phyloP scores from a whole-genome alignment of 2,113 vertebrate genomes.

The Actenoides lindsayi region DNA sequence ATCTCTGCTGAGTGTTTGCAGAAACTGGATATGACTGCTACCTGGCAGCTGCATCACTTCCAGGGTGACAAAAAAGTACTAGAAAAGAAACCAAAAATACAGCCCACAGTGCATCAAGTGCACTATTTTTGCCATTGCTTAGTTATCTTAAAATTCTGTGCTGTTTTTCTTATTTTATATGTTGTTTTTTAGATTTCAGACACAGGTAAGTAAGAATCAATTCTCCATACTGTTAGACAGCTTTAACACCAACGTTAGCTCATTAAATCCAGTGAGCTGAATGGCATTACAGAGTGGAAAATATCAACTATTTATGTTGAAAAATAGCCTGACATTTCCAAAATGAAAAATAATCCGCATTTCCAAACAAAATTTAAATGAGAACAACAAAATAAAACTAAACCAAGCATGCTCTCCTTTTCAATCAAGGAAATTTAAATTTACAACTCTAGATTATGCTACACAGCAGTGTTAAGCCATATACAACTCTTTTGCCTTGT shows the following conservation, averaged over 20 bases:
- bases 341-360: not conserved
- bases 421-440: not conserved
- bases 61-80: not conserved
- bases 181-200: not conserved
- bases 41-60: not conserved
- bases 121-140: not conserved
- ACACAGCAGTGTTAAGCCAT: not conserved
- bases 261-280: not conserved
- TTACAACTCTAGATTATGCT: not conserved
- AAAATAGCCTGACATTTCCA: not conserved
- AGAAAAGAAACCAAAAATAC: not conserved
- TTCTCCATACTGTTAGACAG: not conserved
- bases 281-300: not conserved
- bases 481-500: not conserved
- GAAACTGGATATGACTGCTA: not conserved
- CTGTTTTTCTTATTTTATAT: not conserved
- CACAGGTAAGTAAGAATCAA: not conserved
- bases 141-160: not conserved
- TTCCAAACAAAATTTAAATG: not conserved
- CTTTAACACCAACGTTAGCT: not conserved
- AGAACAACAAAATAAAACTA: not conserved
- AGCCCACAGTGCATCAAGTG: not conserved
- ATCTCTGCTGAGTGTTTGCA: not conserved
- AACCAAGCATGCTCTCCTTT: not conserved
- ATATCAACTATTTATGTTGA: not conserved